These are phyloP conservation scores for Trichomycterus rosablanca DNA, from an alignment of 2,113 vertebrate species.

Conservation along the genomic window DNA sequence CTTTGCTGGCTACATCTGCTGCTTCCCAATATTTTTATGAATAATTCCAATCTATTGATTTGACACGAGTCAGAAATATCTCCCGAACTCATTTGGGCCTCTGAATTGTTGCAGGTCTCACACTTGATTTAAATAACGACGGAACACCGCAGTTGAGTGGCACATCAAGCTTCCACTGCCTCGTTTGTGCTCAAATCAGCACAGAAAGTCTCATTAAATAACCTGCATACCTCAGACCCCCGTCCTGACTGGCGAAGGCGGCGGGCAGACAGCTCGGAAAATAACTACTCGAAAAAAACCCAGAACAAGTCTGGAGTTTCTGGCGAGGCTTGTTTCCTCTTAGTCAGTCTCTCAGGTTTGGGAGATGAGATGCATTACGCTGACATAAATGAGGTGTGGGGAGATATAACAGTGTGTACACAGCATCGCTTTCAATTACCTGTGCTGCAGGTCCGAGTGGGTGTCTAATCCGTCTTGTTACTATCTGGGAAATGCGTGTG, in stretches of 20 bases:
- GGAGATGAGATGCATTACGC: conserved; percentile 32
- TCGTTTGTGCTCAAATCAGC: conserved; percentile 52
- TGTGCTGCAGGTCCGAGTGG: conserved; percentile 18
- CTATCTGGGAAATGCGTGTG: neutral
- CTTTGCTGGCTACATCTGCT: conserved; percentile 1
- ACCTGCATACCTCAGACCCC: conserved; percentile 29
- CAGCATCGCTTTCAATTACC: conserved; percentile 33
- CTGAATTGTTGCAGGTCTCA: conserved; percentile 41
- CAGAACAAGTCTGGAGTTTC: conserved; percentile 30
- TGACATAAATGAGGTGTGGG: conserved; percentile 44
- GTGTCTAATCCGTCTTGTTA: conserved; percentile 14
- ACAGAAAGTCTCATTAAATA: conserved; percentile 50
- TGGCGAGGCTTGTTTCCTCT: conserved; percentile 21
- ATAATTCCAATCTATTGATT: conserved; percentile 35
- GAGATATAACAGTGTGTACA: conserved; percentile 24
- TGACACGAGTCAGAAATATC: conserved; percentile 44
- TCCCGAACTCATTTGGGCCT: conserved; percentile 43
- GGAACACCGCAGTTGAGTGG: conserved; percentile 43
- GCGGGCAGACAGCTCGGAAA: conserved; percentile 45
- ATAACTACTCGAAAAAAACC: conserved; percentile 41
- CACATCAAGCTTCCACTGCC: conserved; percentile 47
- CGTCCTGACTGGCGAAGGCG: conserved; percentile 35
- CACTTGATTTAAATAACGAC: conserved; percentile 48
- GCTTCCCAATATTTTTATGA: conserved; percentile 24
- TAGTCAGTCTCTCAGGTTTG: conserved; percentile 24